Conservation (phyloP, 2,888 invertebrate genomes). For the Melitaea athalia region DNA sequence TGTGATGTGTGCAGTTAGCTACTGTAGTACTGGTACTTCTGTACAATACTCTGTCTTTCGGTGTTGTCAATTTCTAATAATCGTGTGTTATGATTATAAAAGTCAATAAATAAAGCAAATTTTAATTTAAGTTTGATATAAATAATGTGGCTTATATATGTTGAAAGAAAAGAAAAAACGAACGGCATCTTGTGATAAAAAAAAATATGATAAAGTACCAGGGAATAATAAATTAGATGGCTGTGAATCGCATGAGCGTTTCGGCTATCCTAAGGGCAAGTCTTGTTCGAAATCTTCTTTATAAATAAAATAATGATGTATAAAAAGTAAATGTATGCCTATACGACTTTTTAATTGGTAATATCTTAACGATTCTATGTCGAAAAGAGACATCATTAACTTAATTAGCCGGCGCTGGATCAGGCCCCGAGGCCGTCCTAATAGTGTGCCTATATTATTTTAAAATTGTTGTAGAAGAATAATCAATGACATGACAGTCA, state of each 20-base stretch:
- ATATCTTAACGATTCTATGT: slow-evolving; percentile 11
- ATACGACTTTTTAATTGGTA: not conserved
- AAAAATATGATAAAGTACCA: slow-evolving; percentile 41
- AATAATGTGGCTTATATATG: slow-evolving; percentile 47
- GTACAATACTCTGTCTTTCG: slow-evolving; percentile 66
- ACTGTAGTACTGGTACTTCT: slow-evolving; percentile 61
- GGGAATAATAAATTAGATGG: slow-evolving; percentile 39
- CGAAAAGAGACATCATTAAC: slow-evolving; percentile 12
- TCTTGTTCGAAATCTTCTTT: not conserved
- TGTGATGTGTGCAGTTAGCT: slow-evolving; percentile 70
- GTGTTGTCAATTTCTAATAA: slow-evolving; percentile 72
- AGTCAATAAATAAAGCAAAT: slow-evolving; percentile 3
- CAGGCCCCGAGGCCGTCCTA: slow-evolving; percentile 69
- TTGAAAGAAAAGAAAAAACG: slow-evolving; percentile 45
- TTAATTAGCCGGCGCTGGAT: slow-evolving; percentile 43
- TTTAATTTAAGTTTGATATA: slow-evolving; percentile 15
- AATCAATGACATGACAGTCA: not conserved
- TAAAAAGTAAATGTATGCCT: not conserved
- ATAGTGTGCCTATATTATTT: slow-evolving; percentile 61
- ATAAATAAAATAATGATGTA: not conserved
- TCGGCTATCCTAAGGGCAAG: slow-evolving; percentile 5
- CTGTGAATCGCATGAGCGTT: slow-evolving; percentile 11
- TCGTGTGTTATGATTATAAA: slow-evolving; percentile 15
- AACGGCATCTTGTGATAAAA: slow-evolving; percentile 40
- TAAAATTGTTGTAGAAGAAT: slow-evolving; percentile 13